Conservation (phyloP, 2,888 invertebrate species). For the Nemotelus nigrinus region DNA sequence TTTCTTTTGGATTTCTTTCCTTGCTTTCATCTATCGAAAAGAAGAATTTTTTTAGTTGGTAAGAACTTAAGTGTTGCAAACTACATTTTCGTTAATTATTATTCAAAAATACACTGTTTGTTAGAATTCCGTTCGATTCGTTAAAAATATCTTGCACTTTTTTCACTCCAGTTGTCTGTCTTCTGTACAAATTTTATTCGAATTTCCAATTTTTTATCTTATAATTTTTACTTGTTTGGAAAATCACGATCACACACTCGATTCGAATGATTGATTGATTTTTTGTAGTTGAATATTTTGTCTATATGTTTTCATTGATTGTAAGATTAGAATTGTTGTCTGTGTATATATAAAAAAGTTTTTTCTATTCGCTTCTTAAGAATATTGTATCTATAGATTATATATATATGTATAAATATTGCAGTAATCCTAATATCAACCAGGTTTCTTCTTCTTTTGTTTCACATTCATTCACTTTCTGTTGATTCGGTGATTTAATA, state of each 20-base stretch:
- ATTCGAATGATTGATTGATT: background rate
- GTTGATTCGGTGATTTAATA: constrained; percentile 2
- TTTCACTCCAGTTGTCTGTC: background rate
- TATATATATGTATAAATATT: constrained; percentile 30
- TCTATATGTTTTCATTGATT: background rate
- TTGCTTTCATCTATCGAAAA: background rate
- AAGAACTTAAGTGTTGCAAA: too few species aligned
- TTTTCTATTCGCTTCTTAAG: constrained; percentile 2
- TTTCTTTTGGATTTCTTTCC: background rate
- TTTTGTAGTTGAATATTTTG: background rate
- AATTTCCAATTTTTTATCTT: background rate
- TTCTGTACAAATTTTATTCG: constrained; percentile 4
- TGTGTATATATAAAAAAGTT: background rate
- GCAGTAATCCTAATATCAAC: constrained; percentile 32
- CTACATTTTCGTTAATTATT: too few species aligned
- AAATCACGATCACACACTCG: background rate
- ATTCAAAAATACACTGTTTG: too few species aligned
- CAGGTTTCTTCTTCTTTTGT: background rate
- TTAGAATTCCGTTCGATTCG: too few species aligned
- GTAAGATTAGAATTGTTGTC: background rate
- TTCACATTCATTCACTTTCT: constrained; percentile 18
- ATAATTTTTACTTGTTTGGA: constrained; percentile 17
- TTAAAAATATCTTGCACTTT: too few species aligned
- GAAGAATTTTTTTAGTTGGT: too few species aligned
- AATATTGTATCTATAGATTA: constrained; percentile 12